Evolutionary conservation across 2,113 vertebrate species (phyloP), one percentile per base, ranked within the genome.

Genomic region (Saiga tatarica): DNA sequence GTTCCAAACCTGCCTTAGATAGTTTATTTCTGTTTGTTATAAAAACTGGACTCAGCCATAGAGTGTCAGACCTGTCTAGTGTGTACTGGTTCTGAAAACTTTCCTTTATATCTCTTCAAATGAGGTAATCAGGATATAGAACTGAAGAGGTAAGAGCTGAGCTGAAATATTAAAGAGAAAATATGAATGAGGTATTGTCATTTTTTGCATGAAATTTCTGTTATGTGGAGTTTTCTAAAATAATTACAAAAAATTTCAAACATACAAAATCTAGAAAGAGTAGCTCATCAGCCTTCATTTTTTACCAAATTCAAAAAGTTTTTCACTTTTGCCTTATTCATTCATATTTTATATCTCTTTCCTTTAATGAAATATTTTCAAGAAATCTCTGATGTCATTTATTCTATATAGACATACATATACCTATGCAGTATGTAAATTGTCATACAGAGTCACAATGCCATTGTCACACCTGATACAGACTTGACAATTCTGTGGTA

Each of bases 1-100:
- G n/a, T 92, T 95, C 76, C 64, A 92, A 5, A 36, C 13, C 74
- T 96, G 84, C 95, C 47, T 95, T 78, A 85, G 95, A 62, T 95
- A 47, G 83, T 59, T 83, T 55, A 92, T 60, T 33, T 94, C 5
- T 55, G 5, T 55, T 33, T 90, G 15, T 89, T 82, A 28, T 16
- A 86, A 87, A 79, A 53, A 60, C 14, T 79, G n/a, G 52, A 60
- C 52, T 89, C 16, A 57, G 87, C 21, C 33, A 1, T 17, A 11
- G 83, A 59, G 45, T 53, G 2, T 30, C 71, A 26, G 53, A 64
- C 67, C 62, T 89, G 1, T n/a, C 55, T 28, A 19, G 9, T 23
- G 13, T 33, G 26, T 12, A 13, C 28, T 42, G 87, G 15, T 67
- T n/a, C 39, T 96, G 83, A 36, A 79, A 76, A n/a, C 50, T 93